Evolutionary conservation across 2,113 vertebrate species (phyloP).

Genomic region (Pholis gunnellus): DNA sequence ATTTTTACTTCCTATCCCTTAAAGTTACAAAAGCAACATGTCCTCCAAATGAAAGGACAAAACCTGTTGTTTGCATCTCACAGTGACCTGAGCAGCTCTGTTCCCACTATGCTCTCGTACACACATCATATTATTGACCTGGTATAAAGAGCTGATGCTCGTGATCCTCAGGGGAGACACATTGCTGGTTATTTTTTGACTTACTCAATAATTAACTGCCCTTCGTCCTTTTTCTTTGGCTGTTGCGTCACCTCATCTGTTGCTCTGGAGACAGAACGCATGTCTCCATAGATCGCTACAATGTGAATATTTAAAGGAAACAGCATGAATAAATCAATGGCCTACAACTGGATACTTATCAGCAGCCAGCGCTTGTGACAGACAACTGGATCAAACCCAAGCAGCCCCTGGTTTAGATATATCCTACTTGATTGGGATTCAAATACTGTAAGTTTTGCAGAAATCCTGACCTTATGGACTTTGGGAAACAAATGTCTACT

Average conservation of each 20-base stretch:
- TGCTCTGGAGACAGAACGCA: constrained; percentile 48
- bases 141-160: constrained; percentile 2
- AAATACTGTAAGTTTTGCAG: constrained; percentile 20
- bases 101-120: background rate
- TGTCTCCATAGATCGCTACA: constrained; percentile 63
- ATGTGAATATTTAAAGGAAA: constrained; percentile 76
- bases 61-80: background rate
- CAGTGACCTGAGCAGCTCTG: background rate
- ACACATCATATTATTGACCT: constrained; percentile 13
- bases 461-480: background rate
- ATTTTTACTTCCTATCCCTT: background rate
- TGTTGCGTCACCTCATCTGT: constrained; percentile 41
- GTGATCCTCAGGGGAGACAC: constrained; percentile 3
- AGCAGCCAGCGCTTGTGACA: constrained; percentile 54
- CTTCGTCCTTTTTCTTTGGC: constrained; percentile 39
- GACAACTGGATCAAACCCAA: constrained; percentile 56
- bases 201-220: constrained; percentile 63
- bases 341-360: constrained; percentile 57
- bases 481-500: constrained; percentile 48
- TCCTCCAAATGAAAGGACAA: background rate
- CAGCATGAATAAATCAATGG: constrained; percentile 72
- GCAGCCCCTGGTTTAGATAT: constrained; percentile 26
- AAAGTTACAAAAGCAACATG: background rate
- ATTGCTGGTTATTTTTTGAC: constrained; percentile 60
- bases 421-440: constrained; percentile 22